Evolutionary conservation across 2,113 vertebrate species (phyloP), one percentile per base, ranked within the genome.

Genomic region (Alosa alosa): DNA sequence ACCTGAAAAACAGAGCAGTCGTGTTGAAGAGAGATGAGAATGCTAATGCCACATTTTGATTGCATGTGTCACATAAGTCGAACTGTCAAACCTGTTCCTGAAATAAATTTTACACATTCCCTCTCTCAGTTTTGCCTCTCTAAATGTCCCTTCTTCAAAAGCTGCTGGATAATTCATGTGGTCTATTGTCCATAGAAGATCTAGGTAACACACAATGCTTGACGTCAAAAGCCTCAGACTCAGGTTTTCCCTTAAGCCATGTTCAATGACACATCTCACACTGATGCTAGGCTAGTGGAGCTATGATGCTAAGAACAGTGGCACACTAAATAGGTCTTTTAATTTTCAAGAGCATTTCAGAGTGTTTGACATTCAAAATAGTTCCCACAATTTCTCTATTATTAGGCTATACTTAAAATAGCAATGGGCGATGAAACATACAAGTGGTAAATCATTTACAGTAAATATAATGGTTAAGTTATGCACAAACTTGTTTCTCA

Each of bases 111-210:
- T 60, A n/a, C n/a, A 68, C n/a, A 10, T 31, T 78, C 13, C 25
- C 72, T 25, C 31, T 78, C 72, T 39, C 36, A 39, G 31, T 13
- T 78, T n/a, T n/a, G 22, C 20, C 64, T 68, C n/a, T 25, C 3
- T 11, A 68, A 68, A 68, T 68, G n/a, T 9, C 25, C 64, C 7
- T 31, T 11, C 64, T 11, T 68, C 64, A 68, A 68, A 68, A 6
- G 25, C 64, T n/a, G 31, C 9, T 68, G n/a, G 25, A 78, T 78
- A 41, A 17, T 17, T 36, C 72, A 78, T 11, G 78, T 36, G 52
- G 85, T 91, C 92, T 92, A 91, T 91, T 92, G 90, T 93, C 86
- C 90, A 94, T 92, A 93, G 90, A 92, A 90, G 91, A 89, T 82
- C 90, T 90, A 92, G 92, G 92, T 93, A 93, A 94, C 90, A 93